Evolutionary conservation across 2,797 vertebrate species (phyloP).

Genomic region (Phaenicophaeus curvirostris): DNA sequence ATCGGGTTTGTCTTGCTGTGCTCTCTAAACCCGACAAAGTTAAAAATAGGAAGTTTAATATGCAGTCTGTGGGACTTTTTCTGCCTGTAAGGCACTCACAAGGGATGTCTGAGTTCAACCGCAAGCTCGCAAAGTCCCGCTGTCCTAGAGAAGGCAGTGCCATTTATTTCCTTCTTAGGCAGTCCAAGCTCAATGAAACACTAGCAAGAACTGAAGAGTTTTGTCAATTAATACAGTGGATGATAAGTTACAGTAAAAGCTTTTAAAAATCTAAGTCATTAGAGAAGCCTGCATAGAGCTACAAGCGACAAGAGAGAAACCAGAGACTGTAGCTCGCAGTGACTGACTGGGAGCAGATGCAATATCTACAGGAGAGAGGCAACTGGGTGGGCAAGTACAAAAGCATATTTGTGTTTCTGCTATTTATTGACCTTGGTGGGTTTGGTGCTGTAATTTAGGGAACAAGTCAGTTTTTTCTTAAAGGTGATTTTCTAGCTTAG

Average conservation of each 20-base stretch:
- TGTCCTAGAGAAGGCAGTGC: slow-evolving; percentile 35
- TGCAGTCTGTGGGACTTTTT: slow-evolving; percentile 42
- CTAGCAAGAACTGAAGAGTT: neutral
- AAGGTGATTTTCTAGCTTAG: neutral
- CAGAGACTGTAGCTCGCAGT: neutral
- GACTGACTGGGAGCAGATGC: neutral
- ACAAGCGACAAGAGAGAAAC: neutral
- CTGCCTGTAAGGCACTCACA: slow-evolving; percentile 45
- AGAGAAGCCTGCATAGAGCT: neutral
- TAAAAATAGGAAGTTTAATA: slow-evolving; percentile 70
- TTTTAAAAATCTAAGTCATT: neutral
- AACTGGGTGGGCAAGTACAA: neutral
- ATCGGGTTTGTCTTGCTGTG: slow-evolving; percentile 17
- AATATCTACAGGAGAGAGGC: neutral
- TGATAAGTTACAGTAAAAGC: neutral
- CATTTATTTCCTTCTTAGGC: neutral
- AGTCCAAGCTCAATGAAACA: neutral
- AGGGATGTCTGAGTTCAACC: slow-evolving; percentile 37
- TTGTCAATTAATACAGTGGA: neutral
- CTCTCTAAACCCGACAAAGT: slow-evolving; percentile 44
- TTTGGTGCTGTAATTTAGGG: neutral
- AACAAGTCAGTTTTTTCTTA: neutral
- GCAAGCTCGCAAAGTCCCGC: neutral
- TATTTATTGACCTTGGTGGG: neutral
- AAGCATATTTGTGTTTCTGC: neutral